Conservation (phyloP, 2,113 vertebrate genomes). For the Pygoscelis antarcticus region DNA sequence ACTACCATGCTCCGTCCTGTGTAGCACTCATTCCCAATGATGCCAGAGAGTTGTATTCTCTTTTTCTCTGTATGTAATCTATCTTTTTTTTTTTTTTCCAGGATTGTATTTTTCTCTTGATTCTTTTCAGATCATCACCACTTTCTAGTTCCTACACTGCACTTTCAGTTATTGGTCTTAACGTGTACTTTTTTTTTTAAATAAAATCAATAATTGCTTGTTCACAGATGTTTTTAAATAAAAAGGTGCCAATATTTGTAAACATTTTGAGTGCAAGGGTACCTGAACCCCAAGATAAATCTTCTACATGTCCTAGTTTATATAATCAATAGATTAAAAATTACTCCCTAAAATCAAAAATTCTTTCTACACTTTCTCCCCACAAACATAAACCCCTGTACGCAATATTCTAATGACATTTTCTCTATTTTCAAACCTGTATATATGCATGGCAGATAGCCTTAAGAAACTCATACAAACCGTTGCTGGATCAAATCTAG, state of each 20-base stretch:
- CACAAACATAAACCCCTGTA: neutral
- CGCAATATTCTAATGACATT: neutral
- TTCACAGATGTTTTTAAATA: neutral
- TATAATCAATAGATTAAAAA: neutral
- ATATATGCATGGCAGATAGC: neutral
- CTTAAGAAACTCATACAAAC: neutral
- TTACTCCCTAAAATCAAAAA: neutral
- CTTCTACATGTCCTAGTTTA: neutral
- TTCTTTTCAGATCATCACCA: neutral
- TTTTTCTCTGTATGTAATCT: neutral
- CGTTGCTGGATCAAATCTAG: neutral
- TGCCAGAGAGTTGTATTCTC: neutral
- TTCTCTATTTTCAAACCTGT: neutral
- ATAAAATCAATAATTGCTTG: neutral
- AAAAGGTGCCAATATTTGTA: neutral
- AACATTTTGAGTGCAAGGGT: neutral
- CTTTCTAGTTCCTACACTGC: neutral
- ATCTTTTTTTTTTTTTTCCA: neutral
- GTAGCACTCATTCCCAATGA: neutral
- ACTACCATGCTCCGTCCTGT: neutral
- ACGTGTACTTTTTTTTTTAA: neutral
- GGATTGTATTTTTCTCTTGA: neutral
- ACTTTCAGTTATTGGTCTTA: neutral
- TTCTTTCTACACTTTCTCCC: neutral
- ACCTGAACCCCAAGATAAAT: neutral